Percentiles rank a stretch among this genome's conserved stretches.
These are phyloP conservation scores for Dusona sp. DNA, from an alignment of 2,888 invertebrate genomes.

Conservation along the genomic window DNA sequence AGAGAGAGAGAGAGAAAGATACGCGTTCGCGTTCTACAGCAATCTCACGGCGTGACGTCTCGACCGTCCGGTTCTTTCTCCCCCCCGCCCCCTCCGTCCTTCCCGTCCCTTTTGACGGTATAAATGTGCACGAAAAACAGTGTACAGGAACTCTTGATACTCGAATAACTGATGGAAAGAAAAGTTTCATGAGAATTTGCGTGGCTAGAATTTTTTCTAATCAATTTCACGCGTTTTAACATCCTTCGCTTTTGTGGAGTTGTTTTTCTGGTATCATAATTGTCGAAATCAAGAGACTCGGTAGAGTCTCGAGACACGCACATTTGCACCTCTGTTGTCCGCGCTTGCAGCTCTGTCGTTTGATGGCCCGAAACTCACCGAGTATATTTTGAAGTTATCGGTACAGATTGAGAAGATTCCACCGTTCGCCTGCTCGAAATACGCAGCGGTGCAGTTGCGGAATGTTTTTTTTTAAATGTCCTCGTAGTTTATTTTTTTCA, in stretches of 20 bases:
- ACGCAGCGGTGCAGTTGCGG: too few species aligned
- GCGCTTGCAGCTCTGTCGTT: too few species aligned
- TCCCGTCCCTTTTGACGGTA: background rate
- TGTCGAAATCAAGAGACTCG: too few species aligned
- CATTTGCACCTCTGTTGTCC: too few species aligned
- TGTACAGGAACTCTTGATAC: constrained; percentile 4
- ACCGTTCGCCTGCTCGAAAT: too few species aligned
- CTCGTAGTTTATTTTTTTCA: background rate
- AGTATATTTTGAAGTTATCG: too few species aligned
- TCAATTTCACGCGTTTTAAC: background rate
- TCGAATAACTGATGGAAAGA: background rate
- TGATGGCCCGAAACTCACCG: too few species aligned
- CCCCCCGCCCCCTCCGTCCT: background rate
- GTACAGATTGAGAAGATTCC: too few species aligned
- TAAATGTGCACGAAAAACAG: constrained; percentile 22
- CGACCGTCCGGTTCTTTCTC: constrained; percentile 51
- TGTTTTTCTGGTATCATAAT: background rate
- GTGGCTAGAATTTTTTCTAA: background rate
- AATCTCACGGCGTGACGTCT: constrained; percentile 53
- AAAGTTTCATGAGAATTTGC: constrained; percentile 6
- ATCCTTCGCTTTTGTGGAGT: background rate
- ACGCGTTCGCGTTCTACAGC: constrained; percentile 49
- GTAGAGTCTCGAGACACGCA: too few species aligned
- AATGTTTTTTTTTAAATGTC: background rate
- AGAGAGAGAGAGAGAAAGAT: constrained; percentile 30